Evolutionary conservation across 2,113 vertebrate species (phyloP), one percentile per base, ranked within the genome.

Genomic region (Collichthys lucidus): DNA sequence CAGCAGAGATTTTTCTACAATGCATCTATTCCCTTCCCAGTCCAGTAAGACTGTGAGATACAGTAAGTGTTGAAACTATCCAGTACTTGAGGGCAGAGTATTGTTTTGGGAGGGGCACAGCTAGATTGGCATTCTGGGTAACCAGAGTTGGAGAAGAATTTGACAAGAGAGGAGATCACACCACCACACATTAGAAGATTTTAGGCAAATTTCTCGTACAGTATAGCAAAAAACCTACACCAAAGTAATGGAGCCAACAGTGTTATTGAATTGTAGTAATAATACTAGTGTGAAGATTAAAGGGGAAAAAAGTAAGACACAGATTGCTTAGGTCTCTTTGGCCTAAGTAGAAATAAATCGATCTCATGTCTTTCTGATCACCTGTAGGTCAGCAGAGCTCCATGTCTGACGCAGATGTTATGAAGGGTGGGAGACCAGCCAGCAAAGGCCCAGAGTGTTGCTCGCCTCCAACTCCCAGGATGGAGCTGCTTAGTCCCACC

Each of bases 401-500:
- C 71, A 90, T 91, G 80, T 92, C 90, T 60, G 88, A 91, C 53
- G 70, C 84, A 2, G 83, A 93, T 61, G 87, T 83, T 8, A 91
- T 85, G 88, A 94, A 90, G 83, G 81, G 65, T 65, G 90, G 71
- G 57, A 88, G 84, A 72, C 46, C 76, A 24, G 35, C 68, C 57
- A 79, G 75, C 82, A 82, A 47, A 79, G 90, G 35, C 52, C 67
- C 82, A 0, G 88, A 91, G 65, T 80, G 59, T 66, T 26, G 22
- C 70, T 91, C 83, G 0, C 80, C 87, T 70, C 84, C 74, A 0
- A 77, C 81, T 12, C 62, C 77, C 22, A 85, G 76, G 79, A 91
- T 92, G 76, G 94, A 95, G 86, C 90, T 93, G 17, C 89, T 83
- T 47, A 77, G 84, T 57, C 89, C 91, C 56, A 91, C 92, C 82